A percentile compares a stretch with the other conserved stretches of the same genome.
Evolutionary conservation across 2,797 vertebrate species (phyloP).

Genomic region (Myotis myotis): DNA sequence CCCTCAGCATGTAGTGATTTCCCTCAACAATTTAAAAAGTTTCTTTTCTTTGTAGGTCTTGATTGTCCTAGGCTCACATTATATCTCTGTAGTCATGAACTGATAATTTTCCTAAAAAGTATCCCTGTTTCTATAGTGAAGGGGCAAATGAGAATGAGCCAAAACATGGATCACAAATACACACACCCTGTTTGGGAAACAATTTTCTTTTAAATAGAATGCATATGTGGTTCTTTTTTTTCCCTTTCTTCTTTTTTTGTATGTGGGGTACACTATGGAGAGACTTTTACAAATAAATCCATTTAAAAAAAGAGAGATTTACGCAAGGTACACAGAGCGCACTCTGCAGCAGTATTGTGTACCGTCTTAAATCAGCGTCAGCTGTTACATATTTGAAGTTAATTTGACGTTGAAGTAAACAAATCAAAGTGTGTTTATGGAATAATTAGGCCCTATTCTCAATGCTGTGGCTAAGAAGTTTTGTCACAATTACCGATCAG

Average conservation of each 20-base stretch:
- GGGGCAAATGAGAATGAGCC: constrained; percentile 57
- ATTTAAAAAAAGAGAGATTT: constrained; percentile 79
- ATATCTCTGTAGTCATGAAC: constrained; percentile 56
- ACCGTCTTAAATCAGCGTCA: constrained; percentile 81
- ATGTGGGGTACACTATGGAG: constrained; percentile 60
- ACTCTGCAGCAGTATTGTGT: constrained; percentile 73
- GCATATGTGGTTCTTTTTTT: constrained; percentile 72
- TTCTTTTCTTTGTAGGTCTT: constrained; percentile 53
- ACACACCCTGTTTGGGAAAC: constrained; percentile 74
- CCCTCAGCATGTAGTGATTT: background rate
- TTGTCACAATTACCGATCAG: constrained; percentile 83
- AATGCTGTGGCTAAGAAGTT: constrained; percentile 82
- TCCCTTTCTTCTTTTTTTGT: constrained; percentile 72
- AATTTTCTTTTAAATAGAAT: constrained; percentile 82
- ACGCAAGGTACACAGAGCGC: constrained; percentile 66
- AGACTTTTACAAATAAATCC: constrained; percentile 74
- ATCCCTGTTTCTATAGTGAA: constrained; percentile 66
- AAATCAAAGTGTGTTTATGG: constrained; percentile 88
- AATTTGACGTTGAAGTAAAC: constrained; percentile 88
- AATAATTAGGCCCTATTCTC: constrained; percentile 86
- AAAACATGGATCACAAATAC: constrained; percentile 64
- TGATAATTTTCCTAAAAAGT: constrained; percentile 73
- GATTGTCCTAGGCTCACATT: constrained; percentile 12
- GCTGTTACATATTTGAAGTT: constrained; percentile 85
- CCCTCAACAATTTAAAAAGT: background rate